Evolutionary conservation across 2,113 vertebrate genomes (phyloP).

Genomic region (Galbula dea): DNA sequence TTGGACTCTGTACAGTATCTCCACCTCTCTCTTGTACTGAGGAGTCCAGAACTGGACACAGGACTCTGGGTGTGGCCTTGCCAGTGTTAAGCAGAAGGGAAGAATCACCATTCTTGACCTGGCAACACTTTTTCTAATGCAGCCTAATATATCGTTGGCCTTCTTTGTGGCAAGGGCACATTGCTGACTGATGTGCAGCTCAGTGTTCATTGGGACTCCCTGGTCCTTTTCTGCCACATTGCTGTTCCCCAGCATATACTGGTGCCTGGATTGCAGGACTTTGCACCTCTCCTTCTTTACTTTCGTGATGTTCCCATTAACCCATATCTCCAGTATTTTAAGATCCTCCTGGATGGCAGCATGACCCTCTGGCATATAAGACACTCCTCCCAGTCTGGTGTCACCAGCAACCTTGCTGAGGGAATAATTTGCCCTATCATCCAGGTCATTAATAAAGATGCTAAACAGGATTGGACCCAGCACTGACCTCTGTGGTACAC

Average conservation of each 20-base stretch:
- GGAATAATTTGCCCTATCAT: not conserved
- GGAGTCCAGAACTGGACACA: not conserved
- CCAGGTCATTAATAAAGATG: not conserved
- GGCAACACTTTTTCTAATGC: not conserved
- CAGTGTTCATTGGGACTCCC: too few species aligned
- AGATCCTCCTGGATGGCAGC: not conserved
- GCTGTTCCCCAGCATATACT: not conserved
- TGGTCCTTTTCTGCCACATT: not conserved
- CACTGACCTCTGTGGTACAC: not conserved
- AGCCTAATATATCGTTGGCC: not conserved
- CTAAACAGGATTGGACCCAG: not conserved
- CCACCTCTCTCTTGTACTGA: not conserved
- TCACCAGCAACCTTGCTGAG: not conserved
- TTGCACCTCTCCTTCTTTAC: not conserved
- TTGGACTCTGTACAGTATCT: not conserved
- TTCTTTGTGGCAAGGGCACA: not conserved
- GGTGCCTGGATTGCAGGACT: not conserved
- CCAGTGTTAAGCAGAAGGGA: not conserved
- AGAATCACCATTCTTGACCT: not conserved
- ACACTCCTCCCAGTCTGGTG: not conserved
- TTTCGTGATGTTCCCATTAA: not conserved
- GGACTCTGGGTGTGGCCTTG: not conserved
- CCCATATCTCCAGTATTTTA: fast-evolving
- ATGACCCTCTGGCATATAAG: not conserved
- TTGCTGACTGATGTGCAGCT: too few species aligned